These are phyloP conservation scores for Ataeniobius toweri DNA, from an alignment of 2,797 vertebrate species.

Conservation along the genomic window DNA sequence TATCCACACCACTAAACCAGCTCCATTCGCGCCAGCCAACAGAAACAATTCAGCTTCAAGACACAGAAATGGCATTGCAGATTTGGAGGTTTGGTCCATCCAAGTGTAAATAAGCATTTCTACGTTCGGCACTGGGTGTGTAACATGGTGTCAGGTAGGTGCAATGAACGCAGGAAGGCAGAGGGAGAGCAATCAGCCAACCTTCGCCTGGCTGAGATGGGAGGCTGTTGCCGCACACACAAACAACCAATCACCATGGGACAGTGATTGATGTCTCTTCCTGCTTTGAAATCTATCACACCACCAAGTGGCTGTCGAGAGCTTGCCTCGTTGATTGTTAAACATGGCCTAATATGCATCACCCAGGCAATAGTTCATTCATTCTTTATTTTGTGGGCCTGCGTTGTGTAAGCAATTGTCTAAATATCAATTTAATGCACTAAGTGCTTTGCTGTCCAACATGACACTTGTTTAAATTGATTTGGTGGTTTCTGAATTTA, in stretches of 20 bases:
- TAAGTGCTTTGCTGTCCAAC: slow-evolving; percentile 20
- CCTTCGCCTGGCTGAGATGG: slow-evolving; percentile 89
- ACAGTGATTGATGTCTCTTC: slow-evolving; percentile 89
- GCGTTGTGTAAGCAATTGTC: slow-evolving; percentile 77
- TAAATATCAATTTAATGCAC: slow-evolving; percentile 46
- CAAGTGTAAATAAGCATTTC: slow-evolving; percentile 83
- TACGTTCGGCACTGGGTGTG: slow-evolving; percentile 79
- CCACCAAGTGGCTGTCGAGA: slow-evolving; percentile 83
- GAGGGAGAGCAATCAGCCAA: slow-evolving; percentile 88
- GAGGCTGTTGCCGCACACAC: slow-evolving; percentile 88
- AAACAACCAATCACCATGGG: slow-evolving; percentile 90
- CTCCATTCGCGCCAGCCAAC: slow-evolving; percentile 38
- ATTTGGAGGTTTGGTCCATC: slow-evolving; percentile 48
- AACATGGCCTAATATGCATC: slow-evolving; percentile 88
- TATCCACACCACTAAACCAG: slow-evolving; percentile 58
- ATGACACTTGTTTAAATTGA: slow-evolving; percentile 14
- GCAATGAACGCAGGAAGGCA: slow-evolving; percentile 83
- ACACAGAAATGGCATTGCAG: slow-evolving; percentile 64
- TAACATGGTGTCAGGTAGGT: slow-evolving; percentile 84
- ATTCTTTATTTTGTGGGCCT: slow-evolving; percentile 83
- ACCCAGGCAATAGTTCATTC: slow-evolving; percentile 89
- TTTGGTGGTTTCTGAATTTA: background rate
- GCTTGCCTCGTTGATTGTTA: slow-evolving; percentile 83
- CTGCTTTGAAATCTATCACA: slow-evolving; percentile 90
- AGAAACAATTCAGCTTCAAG: slow-evolving; percentile 59